Conservation (phyloP, 2,113 vertebrate genomes). For the Oreochromis tanganicae region DNA sequence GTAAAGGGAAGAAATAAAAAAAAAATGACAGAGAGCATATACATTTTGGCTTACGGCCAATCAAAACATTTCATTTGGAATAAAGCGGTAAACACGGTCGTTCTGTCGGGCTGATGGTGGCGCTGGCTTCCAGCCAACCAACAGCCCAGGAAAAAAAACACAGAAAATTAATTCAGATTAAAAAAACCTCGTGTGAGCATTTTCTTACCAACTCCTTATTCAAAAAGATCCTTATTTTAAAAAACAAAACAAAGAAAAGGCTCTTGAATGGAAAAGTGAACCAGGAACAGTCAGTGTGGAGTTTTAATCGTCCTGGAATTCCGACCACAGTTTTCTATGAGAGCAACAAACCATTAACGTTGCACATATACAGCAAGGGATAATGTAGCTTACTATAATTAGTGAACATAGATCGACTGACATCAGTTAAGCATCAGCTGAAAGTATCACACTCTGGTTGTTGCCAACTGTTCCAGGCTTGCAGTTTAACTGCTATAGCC, state of each 20-base stretch:
- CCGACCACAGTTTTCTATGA: fast-evolving
- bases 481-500: neutral
- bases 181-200: neutral
- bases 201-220: neutral
- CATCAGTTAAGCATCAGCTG: neutral
- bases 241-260: fast-evolving
- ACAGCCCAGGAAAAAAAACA: neutral
- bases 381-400: neutral
- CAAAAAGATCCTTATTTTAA: neutral
- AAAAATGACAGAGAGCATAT: neutral
- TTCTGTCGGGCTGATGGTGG: neutral
- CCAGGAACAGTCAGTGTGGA: neutral
- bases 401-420: neutral
- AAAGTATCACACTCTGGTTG: neutral
- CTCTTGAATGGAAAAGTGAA: neutral
- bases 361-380: neutral
- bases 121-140: neutral
- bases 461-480: neutral
- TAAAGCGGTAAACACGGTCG: neutral
- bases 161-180: neutral
- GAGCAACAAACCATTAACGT: neutral
- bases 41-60: neutral
- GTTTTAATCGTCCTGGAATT: neutral
- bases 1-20: neutral
- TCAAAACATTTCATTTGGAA: slow-evolving; percentile 12